phyloP scores from a whole-genome alignment of 2,888 invertebrate species.

The Acheta domesticus region DNA sequence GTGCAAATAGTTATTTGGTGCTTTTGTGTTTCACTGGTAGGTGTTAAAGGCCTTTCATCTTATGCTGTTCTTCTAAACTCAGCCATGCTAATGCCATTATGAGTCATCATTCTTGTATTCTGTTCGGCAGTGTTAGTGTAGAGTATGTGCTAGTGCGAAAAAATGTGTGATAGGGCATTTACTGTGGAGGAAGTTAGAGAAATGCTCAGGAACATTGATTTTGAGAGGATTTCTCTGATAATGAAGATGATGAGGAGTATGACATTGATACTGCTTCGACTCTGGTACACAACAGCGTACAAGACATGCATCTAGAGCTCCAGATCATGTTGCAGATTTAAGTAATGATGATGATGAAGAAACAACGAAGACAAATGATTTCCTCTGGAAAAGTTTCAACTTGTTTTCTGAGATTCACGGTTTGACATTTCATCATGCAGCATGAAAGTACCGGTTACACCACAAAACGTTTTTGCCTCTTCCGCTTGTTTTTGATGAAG shows the following conservation, averaged over 20 bases:
- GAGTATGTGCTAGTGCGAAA: too few species aligned
- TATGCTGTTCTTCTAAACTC: too few species aligned
- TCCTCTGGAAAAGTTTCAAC: neutral
- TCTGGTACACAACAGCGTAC: neutral
- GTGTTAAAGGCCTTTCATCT: too few species aligned
- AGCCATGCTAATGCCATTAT: too few species aligned
- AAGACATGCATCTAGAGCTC: neutral
- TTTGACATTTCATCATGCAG: too few species aligned
- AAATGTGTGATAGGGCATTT: too few species aligned
- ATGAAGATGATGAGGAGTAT: neutral
- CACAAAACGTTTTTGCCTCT: neutral
- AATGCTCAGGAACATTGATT: conserved; percentile 2
- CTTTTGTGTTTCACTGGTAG: too few species aligned
- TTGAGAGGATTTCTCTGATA: neutral
- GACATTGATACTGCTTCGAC: neutral
- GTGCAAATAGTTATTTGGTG: neutral
- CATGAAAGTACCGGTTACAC: neutral
- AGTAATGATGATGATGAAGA: neutral
- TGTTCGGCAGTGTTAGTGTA: too few species aligned
- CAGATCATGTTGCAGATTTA: neutral
- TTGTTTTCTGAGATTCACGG: neutral
- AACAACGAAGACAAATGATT: neutral
- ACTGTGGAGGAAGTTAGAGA: neutral
- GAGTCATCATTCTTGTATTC: too few species aligned
- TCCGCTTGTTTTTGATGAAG: neutral